Conservation (phyloP, 1,140 invertebrate species). For the Drosophila mojavensis region DNA sequence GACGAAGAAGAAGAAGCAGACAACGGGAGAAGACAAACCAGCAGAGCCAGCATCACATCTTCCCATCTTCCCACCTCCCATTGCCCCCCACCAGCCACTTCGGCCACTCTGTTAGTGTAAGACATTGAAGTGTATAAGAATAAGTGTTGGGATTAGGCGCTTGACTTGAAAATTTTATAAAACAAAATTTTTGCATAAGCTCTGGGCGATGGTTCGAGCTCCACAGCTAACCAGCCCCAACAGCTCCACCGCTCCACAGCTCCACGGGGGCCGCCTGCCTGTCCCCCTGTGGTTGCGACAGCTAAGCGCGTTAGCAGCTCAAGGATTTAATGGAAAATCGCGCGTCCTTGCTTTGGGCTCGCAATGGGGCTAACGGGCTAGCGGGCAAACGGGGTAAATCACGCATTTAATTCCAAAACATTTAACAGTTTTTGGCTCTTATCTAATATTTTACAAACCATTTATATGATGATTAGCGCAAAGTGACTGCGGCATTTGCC, state of each 20-base stretch:
- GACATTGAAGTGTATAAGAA: slow-evolving; percentile 82
- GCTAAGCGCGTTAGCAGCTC: slow-evolving; percentile 79
- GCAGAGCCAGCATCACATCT: slow-evolving; percentile 8
- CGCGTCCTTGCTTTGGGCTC: slow-evolving; percentile 51
- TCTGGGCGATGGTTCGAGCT: slow-evolving; percentile 50
- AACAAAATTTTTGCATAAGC: slow-evolving; percentile 83
- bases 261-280: slow-evolving; percentile 19
- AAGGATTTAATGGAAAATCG: slow-evolving; percentile 81
- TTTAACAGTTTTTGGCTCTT: slow-evolving; percentile 79
- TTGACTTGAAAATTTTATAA: slow-evolving; percentile 83
- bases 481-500: slow-evolving; percentile 51
- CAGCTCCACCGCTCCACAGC: not conserved
- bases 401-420: slow-evolving; percentile 82
- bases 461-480: slow-evolving; percentile 80
- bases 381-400: slow-evolving; percentile 79
- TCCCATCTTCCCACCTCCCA: not conserved
- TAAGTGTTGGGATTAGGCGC: slow-evolving; percentile 82
- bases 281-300: slow-evolving; percentile 58
- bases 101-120: slow-evolving; percentile 55
- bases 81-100: not conserved
- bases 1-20: slow-evolving; percentile 1
- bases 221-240: not conserved
- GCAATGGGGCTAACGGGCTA: slow-evolving; percentile 41
- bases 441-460: slow-evolving; percentile 83
- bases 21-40: slow-evolving; percentile 43